Evolutionary conservation across 2,113 vertebrate species (phyloP).

Genomic region (Ailuropoda melanoleuca): DNA sequence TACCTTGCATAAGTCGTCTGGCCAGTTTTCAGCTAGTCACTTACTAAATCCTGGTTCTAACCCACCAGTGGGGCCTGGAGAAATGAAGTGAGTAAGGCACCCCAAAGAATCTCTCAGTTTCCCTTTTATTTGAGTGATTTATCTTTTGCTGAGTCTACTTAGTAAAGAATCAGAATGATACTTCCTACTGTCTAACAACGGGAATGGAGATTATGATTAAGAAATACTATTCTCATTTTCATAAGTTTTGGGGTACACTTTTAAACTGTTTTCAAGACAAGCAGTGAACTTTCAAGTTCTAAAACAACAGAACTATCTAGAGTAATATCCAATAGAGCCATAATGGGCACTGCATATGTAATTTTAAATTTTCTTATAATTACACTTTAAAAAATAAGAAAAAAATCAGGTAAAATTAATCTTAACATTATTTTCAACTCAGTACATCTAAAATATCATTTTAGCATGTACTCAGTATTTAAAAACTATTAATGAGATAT

Average conservation of each 20-base stretch:
- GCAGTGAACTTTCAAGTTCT: neutral
- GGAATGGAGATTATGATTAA: neutral
- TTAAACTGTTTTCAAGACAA: neutral
- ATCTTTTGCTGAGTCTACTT: neutral
- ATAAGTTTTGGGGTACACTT: neutral
- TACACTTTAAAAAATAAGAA: neutral
- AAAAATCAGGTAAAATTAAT: constrained; percentile 6
- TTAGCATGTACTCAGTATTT: constrained; percentile 44
- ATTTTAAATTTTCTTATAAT: neutral
- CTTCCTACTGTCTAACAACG: neutral
- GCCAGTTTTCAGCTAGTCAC: neutral
- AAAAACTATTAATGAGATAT: constrained; percentile 32
- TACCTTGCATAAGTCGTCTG: neutral
- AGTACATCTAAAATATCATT: neutral
- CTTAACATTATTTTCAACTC: constrained; percentile 36
- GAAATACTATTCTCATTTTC: neutral
- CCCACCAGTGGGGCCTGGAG: neutral
- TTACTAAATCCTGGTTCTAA: neutral
- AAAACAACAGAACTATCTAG: neutral
- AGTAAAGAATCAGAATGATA: neutral
- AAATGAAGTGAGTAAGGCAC: neutral
- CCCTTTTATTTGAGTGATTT: neutral
- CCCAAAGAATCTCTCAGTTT: neutral
- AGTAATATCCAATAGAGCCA: neutral
- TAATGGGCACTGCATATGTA: neutral